These are phyloP conservation scores for Parnassius smintheus DNA, from an alignment of 2,888 invertebrate genomes.

Conservation along the genomic window DNA sequence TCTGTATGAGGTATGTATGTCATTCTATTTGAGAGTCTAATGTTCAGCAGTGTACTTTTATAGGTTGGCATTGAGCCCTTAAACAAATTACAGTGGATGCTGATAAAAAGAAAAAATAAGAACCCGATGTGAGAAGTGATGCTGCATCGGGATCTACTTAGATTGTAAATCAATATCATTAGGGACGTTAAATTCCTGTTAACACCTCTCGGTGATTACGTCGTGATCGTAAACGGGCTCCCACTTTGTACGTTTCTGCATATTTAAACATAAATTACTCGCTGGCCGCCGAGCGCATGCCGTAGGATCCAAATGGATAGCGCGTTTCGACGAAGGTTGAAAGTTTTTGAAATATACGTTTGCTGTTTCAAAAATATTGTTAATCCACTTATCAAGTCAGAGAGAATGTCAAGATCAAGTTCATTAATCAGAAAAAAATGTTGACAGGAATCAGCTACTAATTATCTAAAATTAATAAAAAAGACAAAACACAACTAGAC, in stretches of 20 bases:
- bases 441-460: no score
- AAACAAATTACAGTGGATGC: neutral
- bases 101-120: slow-evolving; percentile 1
- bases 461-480: no score
- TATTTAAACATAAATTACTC: slow-evolving; percentile 52
- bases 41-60: no score
- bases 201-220: slow-evolving; percentile 51
- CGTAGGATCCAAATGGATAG: slow-evolving; percentile 3
- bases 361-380: no score
- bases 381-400: no score
- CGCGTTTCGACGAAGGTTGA: neutral
- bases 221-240: slow-evolving; percentile 39
- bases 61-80: no score
- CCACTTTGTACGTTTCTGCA: slow-evolving; percentile 48
- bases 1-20: no score
- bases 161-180: slow-evolving; percentile 57
- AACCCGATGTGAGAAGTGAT: neutral
- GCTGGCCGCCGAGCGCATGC: slow-evolving; percentile 16
- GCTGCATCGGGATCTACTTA: slow-evolving; percentile 30
- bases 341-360: no score
- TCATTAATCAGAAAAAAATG: no score
- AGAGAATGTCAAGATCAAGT: no score
- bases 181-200: slow-evolving; percentile 49
- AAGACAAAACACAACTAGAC: no score
- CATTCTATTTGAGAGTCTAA: no score